Conservation (phyloP, 2,888 invertebrate genomes). For the Mesorhabditis belari region DNA sequence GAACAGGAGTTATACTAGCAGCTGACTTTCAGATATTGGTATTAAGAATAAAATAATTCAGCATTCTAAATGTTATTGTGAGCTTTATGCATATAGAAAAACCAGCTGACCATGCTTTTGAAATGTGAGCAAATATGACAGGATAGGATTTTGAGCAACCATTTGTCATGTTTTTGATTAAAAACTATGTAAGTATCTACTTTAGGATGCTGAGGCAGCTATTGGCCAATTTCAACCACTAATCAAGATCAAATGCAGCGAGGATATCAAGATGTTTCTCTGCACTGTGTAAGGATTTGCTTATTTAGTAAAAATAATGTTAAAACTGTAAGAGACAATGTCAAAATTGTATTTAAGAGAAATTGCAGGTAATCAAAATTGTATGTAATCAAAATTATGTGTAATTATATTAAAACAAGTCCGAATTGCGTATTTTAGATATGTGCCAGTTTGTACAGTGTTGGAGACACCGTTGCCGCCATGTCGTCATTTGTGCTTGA, state of each 20-base stretch:
- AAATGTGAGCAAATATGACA: too few relatives aligned
- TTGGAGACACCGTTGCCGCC: slow-evolving; percentile 60
- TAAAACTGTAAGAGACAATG: too few relatives aligned
- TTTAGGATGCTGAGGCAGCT: slow-evolving; percentile 75
- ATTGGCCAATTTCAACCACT: slow-evolving; percentile 88
- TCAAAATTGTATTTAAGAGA: neutral
- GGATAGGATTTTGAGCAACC: too few relatives aligned
- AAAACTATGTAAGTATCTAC: too few relatives aligned
- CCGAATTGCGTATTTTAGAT: slow-evolving; percentile 8
- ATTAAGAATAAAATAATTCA: too few relatives aligned
- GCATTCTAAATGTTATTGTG: too few relatives aligned
- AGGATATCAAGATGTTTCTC: slow-evolving; percentile 85
- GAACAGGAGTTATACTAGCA: too few relatives aligned
- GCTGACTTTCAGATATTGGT: too few relatives aligned
- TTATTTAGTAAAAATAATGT: neutral
- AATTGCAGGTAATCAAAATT: neutral
- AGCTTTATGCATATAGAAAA: too few relatives aligned
- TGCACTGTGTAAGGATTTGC: slow-evolving; percentile 67
- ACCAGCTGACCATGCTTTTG: too few relatives aligned
- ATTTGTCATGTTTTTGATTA: too few relatives aligned
- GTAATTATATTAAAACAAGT: neutral
- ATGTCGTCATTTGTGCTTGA: slow-evolving; percentile 56
- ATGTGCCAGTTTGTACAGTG: slow-evolving; percentile 90
- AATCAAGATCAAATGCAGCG: slow-evolving; percentile 85
- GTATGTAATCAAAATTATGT: neutral